Base-by-base conservation (phyloP, 1,140 invertebrate genomes). In the Hypsibius dujardini region DNA sequence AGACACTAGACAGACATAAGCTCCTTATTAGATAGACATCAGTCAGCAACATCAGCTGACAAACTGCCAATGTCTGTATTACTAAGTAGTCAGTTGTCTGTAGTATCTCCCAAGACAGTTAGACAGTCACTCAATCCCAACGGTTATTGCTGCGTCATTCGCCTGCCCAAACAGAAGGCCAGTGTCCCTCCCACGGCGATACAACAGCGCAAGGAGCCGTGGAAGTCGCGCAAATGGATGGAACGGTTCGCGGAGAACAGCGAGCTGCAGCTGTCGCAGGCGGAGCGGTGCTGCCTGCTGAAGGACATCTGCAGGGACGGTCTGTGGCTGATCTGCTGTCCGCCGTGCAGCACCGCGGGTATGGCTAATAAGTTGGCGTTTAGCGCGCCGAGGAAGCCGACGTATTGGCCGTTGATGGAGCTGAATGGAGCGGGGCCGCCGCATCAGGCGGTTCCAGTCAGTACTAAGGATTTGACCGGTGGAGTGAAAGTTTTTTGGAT, bases 281-380 rank as follows among this genome's bases (percentile, higher is more conserved):
- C 7, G 7, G 50, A 56, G n/a, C 50, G 50, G 7, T 56, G 50
- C n/a, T n/a, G n/a, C 50, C 50, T 56, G 7, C n/a, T 7, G 7
- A n/a, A n/a, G 7, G 50, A 56, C n/a, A 56, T 56, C n/a, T 56
- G 50, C n/a, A 7, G 7, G 50, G 50, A 56, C n/a, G n/a, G 7
- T n/a, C 7, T 56, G 50, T 56, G 50, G 50, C 7, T 56, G 50
- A 7, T 56, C n/a, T 56, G 50, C 50, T 56, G 50, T 56, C 50
- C 50, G n/a, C 50, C 50, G n/a, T 56, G 50, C 50, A 56, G 50
- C n/a, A 56, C 50, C 50, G 50, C n/a, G n/a, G 50, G 50, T 56
- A 7, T 56, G 50, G 50, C 50, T n/a, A 56, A 56, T n/a, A 56
- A 56, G 50, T 56, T 56, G 7, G 50, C 50, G 7, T 56, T 56